Percentiles rank a stretch among this genome's conserved stretches.
These are phyloP conservation scores for Spondyliosoma cantharus DNA, from an alignment of 2,797 vertebrate species.

Conservation along the genomic window DNA sequence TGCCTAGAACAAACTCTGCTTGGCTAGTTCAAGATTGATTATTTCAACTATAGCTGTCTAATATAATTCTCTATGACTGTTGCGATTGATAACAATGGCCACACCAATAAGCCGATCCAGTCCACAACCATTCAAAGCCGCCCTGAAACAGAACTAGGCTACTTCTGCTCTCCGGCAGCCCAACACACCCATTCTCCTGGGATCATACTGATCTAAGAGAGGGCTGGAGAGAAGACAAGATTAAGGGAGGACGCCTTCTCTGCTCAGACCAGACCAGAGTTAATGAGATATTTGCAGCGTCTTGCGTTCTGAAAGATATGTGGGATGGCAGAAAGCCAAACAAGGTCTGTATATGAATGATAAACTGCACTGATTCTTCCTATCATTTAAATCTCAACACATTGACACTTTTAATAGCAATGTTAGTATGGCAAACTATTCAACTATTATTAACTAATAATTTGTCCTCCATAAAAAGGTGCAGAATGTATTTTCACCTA, in stretches of 20 bases:
- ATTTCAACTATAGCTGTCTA: conserved; percentile 10
- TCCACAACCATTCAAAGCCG: conserved; percentile 67
- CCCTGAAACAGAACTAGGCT: conserved; percentile 76
- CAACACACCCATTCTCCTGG: conserved; percentile 85
- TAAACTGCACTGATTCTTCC: conserved; percentile 12
- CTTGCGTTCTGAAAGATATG: conserved; percentile 63
- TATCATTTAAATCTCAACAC: conserved; percentile 19
- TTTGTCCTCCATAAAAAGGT: neutral
- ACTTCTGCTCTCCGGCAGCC: conserved; percentile 76
- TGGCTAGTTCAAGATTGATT: conserved; percentile 25
- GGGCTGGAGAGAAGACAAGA: conserved; percentile 79
- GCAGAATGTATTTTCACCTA: neutral
- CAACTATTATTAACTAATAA: neutral
- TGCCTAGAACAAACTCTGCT: conserved; percentile 7
- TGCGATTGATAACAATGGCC: conserved; percentile 42
- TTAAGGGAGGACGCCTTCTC: conserved; percentile 78
- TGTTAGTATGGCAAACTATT: neutral
- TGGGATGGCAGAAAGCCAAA: conserved; percentile 43
- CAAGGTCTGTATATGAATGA: conserved; percentile 28
- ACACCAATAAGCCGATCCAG: conserved; percentile 35
- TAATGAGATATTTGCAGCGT: conserved; percentile 77
- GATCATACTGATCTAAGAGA: conserved; percentile 79
- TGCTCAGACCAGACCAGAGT: conserved; percentile 65
- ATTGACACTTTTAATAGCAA: neutral
- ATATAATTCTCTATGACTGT: conserved; percentile 16